These are phyloP conservation scores for Tethya wilhelma DNA, from an alignment of 37 sponge, comb jelly and placozoan genomes.

Conservation along the genomic window DNA sequence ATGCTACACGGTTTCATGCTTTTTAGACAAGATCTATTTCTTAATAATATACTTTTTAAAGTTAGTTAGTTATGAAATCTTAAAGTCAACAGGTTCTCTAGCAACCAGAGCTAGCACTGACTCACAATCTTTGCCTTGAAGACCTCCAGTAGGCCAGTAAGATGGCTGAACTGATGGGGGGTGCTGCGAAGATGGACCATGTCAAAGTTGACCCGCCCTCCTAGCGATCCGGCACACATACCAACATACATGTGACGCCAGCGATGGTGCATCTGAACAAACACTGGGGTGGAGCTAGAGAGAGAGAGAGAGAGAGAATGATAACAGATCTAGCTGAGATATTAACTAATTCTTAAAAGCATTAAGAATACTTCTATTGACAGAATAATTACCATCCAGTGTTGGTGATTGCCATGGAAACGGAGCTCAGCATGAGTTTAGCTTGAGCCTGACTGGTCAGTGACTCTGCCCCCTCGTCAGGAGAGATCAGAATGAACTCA, in stretches of 20 bases:
- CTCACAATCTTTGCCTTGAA: constrained; percentile 85
- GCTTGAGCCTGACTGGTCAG: constrained; percentile 81
- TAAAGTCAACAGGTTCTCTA: background rate
- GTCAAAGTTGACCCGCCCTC: constrained; percentile 62
- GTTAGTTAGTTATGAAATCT: too few species aligned
- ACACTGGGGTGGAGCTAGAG: constrained; percentile 72
- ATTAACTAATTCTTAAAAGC: background rate
- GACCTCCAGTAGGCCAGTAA: constrained; percentile 88
- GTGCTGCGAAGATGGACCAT: constrained; percentile 78
- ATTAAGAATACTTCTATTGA: background rate
- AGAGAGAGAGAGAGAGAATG: background rate
- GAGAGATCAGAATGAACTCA: constrained; percentile 74
- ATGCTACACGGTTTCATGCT: too few species aligned
- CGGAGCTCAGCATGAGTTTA: constrained; percentile 82
- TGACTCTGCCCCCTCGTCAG: constrained; percentile 44
- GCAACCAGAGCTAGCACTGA: background rate
- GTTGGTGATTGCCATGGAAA: constrained; percentile 78
- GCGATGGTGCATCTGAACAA: constrained; percentile 78
- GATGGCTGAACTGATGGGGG: constrained; percentile 83
- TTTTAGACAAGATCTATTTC: background rate
- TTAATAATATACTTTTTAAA: background rate
- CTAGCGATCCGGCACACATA: constrained; percentile 67
- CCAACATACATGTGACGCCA: constrained; percentile 92
- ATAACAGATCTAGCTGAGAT: background rate
- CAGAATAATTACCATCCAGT: constrained; percentile 72